These are phyloP conservation scores for Ptilonorhynchus violaceus DNA, from an alignment of 2,113 vertebrate species.

Conservation along the genomic window DNA sequence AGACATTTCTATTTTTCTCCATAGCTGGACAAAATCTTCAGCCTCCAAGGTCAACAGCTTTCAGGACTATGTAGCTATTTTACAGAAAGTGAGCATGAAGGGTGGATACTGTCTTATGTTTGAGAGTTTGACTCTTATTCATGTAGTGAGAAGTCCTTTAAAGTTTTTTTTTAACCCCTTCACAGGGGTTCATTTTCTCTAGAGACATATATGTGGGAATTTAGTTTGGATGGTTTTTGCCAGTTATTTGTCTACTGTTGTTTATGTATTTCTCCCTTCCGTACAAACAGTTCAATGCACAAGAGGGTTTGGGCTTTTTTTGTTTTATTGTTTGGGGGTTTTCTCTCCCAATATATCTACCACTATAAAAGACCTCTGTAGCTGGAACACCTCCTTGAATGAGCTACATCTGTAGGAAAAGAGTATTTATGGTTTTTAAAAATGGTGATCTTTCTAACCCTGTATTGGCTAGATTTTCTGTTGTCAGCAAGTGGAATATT, in stretches of 20 bases:
- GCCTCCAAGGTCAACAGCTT: neutral
- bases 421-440: slow-evolving; percentile 44
- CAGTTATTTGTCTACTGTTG: neutral
- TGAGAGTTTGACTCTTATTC: neutral
- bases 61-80: neutral
- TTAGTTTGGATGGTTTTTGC: neutral
- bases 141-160: neutral
- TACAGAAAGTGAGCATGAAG: neutral
- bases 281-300: neutral
- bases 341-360: neutral
- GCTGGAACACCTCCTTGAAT: neutral
- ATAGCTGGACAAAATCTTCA: neutral
- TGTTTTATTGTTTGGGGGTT: neutral
- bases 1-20: neutral
- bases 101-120: neutral
- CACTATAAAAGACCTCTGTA: neutral
- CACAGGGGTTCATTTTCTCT: neutral
- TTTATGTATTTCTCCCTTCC: neutral
- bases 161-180: neutral
- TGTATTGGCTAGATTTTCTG: slow-evolving; percentile 55
- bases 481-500: slow-evolving; percentile 70
- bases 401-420: neutral
- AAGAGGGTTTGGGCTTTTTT: neutral
- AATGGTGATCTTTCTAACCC: slow-evolving; percentile 42
- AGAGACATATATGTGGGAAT: fast-evolving